Evolutionary conservation across 2,113 vertebrate species (phyloP).

Genomic region (Brachypteracias leptosomus): DNA sequence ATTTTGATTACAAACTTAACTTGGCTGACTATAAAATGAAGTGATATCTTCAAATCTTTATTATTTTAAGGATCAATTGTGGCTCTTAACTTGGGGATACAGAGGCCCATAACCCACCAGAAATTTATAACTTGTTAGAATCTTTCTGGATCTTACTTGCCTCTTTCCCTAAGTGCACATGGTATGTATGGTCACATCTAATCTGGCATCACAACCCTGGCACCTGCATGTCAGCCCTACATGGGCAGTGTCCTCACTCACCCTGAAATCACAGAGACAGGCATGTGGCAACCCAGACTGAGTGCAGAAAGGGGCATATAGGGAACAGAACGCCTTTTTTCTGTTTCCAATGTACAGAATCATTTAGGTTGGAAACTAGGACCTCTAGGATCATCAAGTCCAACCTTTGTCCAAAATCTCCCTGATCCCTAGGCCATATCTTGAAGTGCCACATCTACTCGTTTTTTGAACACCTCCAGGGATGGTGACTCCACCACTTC

Average conservation of each 20-base stretch:
- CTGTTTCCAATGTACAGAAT: background rate
- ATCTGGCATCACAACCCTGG: background rate
- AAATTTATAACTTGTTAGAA: background rate
- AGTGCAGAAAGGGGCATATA: rapidly evolving
- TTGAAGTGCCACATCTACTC: no score
- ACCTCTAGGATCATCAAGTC: no score
- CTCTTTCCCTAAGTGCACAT: background rate
- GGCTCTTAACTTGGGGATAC: background rate
- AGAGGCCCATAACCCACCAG: background rate
- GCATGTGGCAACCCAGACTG: background rate
- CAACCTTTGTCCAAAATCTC: no score
- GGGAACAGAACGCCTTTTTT: background rate
- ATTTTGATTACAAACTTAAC: background rate
- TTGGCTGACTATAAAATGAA: background rate
- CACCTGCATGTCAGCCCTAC: background rate
- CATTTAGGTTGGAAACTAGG: no score
- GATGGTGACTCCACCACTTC: no score
- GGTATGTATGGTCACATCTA: background rate
- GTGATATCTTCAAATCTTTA: background rate
- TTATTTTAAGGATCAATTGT: background rate
- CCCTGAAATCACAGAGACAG: background rate
- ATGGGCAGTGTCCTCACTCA: background rate
- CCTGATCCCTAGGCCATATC: no score
- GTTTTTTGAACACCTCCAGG: no score
- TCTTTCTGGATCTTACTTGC: background rate